Evolutionary conservation across 2,888 invertebrate species (phyloP).

Genomic region (Anthophora plumipes): DNA sequence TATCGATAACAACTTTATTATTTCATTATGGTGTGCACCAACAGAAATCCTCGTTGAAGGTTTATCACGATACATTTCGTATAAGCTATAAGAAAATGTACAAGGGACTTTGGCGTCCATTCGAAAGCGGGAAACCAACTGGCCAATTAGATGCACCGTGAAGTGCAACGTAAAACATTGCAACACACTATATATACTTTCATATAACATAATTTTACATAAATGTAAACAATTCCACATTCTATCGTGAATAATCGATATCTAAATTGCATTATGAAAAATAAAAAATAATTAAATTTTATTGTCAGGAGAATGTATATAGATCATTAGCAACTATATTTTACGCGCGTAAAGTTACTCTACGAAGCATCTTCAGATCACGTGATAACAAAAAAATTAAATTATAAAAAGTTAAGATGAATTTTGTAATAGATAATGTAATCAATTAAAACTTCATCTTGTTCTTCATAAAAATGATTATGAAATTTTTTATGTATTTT

Average conservation of each 20-base stretch:
- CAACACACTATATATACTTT: background rate
- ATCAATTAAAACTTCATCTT: background rate
- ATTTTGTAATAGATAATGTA: background rate
- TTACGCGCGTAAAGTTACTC: constrained; percentile 16
- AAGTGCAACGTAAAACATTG: constrained; percentile 14
- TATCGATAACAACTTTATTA: constrained; percentile 50
- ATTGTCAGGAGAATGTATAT: background rate
- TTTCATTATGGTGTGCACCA: constrained; percentile 13
- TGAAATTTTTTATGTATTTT: constrained; percentile 28
- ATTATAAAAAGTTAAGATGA: background rate
- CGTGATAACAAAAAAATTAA: constrained; percentile 7
- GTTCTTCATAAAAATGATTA: background rate
- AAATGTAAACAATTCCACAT: background rate
- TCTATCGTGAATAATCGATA: background rate
- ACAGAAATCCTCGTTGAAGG: constrained; percentile 25
- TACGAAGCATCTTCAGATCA: background rate
- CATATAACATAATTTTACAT: background rate
- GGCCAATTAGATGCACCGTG: constrained; percentile 49
- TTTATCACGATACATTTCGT: constrained; percentile 61
- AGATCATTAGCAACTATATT: background rate
- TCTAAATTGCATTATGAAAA: background rate
- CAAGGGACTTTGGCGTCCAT: constrained; percentile 51
- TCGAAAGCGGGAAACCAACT: constrained; percentile 61
- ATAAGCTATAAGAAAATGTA: constrained; percentile 9
- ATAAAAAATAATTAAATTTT: background rate